Evolutionary conservation across 2,888 invertebrate genomes (phyloP), one percentile per base, ranked within the genome.

Genomic region (Limnephilus rhombicus): DNA sequence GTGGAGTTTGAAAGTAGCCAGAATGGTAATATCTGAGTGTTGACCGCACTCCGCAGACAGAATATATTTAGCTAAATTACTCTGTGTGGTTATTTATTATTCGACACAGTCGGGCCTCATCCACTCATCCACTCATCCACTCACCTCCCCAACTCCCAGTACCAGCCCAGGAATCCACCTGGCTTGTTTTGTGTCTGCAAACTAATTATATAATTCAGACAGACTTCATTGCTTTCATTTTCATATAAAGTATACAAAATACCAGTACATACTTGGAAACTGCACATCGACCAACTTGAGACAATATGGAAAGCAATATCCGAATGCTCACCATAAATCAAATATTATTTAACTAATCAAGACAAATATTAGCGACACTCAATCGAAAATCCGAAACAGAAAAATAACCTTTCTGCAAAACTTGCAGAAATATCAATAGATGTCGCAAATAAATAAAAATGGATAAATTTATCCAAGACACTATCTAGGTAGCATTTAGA

Each of bases 21-120:
- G 41, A 13, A 83, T 13, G 31, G 34, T 31, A 83, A 82, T 34
- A 15, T 82, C 34, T 41, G 41, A 49, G 4, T 45, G 86, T 86
- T 86, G 45, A 86, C 86, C 86, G 86, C 41, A 45, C 29, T 49
- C 29, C 9, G 45, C 41, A 37, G 86, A 86, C 86, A 29, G 86
- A 34, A 86, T 49, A 45, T 49, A 86, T 86, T 86, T 86, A 86
- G 86, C 49, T 45, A 45, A 86, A 45, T 86, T 86, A 45, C 86
- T 86, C 37, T 11, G 24, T 83, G 34, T 11, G 34, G 37, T 83
- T 83, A 83, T 83, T 83, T 83, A 83, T 83, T 83, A 37, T 18
- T 24, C 83, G 15, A 37, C 31, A 34, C n/a, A n/a, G 37, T 68
- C 9, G 7, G 68, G 68, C 1, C 24, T 68, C 53, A 68, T 7